Base-by-base conservation (phyloP, 1,140 invertebrate species). In the Drosophila ohnishii region DNA sequence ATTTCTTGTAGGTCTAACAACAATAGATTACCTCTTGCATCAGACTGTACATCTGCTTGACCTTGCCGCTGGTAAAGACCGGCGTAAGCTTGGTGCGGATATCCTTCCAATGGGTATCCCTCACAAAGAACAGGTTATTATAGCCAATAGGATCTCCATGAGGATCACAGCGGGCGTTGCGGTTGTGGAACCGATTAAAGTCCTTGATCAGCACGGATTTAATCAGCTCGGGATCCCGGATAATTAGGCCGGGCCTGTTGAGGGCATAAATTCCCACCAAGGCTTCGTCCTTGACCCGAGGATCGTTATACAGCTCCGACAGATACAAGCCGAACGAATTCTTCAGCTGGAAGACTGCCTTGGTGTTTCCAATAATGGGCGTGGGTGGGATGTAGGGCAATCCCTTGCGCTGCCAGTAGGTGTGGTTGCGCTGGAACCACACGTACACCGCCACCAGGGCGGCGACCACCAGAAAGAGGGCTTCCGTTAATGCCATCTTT, bases 41-140 rank as follows among this genome's bases (percentile, higher is more conserved):
- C 16, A 94, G 75, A 28, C 91, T 90, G 83, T 94, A 94, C 93
- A 94, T 93, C 35, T 91, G 91, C 62, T 93, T 94, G 1, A 94
- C 74, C 62, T 94, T 94, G 5, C 92, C 92, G 7, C 93, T 92
- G 3, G 93, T 93, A 59, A 94, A 94, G 8, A 93, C 92, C 0
- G 93, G 93, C 0, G 93, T 92, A 4, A 94, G 71, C 63, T 93
- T 93, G 0, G 91, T 88, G 22, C 94, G 87, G 3, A 94, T 83
- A 37, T 90, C 84, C 67, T 93, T 94, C 94, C 94, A 94, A 40
- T 78, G 34, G 0, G 62, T 39, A 75, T 91, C 83, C 16, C 76
- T 70, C 5, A 84, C 75, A 63, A 91, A 86, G 61, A 92, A 92
- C 8, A 91, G 55, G 62, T 90, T 91, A n/a, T 90, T 80, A 0